Evolutionary conservation across 2,113 vertebrate species (phyloP).

Genomic region (Connochaetes taurinus): DNA sequence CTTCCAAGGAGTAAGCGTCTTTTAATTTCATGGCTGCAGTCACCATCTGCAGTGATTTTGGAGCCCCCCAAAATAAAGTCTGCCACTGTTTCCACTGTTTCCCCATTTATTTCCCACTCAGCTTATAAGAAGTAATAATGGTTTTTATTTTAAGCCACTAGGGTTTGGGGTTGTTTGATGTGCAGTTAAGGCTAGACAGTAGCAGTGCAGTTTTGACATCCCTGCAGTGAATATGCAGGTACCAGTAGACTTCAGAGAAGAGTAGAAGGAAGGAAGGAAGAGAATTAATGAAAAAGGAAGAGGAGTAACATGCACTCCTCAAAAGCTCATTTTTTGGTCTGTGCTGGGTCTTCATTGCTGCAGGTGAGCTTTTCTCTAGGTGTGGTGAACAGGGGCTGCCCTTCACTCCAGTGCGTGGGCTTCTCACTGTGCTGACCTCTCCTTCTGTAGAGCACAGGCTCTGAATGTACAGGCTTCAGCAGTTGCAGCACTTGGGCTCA

Average conservation of each 20-base stretch:
- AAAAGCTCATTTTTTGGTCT: neutral
- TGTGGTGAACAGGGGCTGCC: neutral
- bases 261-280: neutral
- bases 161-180: neutral
- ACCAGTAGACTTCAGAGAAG: neutral
- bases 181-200: neutral
- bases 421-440: neutral
- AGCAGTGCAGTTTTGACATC: neutral
- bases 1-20: too few species aligned
- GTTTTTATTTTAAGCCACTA: neutral
- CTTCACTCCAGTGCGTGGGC: fast-evolving
- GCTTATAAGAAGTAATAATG: neutral
- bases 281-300: neutral
- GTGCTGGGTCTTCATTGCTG: neutral
- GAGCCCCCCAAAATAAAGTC: too few species aligned
- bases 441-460: neutral
- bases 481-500: neutral
- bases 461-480: neutral
- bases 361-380: neutral
- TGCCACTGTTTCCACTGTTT: too few species aligned
- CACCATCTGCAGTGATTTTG: too few species aligned
- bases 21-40: too few species aligned
- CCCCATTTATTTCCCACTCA: too few species aligned
- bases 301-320: neutral
- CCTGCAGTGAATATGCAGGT: neutral